Conservation (phyloP, 2,797 vertebrate species). For the Clarias fuscus region DNA sequence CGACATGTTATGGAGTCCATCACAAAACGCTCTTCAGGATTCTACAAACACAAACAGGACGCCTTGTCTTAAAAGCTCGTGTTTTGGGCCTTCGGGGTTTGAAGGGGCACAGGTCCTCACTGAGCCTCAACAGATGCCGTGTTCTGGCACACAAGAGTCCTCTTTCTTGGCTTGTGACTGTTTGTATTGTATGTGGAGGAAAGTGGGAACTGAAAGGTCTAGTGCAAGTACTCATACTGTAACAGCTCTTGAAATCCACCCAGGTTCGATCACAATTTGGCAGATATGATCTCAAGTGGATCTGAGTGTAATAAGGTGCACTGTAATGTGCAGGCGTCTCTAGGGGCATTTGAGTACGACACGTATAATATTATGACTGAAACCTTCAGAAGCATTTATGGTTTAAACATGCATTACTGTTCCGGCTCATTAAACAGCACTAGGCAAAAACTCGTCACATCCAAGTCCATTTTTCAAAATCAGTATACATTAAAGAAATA, state of each 20-base stretch:
- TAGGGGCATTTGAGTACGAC: neutral
- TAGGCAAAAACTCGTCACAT: neutral
- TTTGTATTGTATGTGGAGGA: conserved; percentile 63
- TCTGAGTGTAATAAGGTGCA: conserved; percentile 58
- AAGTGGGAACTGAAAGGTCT: conserved; percentile 51
- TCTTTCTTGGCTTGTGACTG: conserved; percentile 65
- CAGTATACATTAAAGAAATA: neutral
- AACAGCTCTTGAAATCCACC: conserved; percentile 34
- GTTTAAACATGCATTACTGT: conserved; percentile 3
- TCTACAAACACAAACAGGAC: conserved; percentile 50
- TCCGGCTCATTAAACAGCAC: neutral
- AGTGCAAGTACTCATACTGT: conserved; percentile 42
- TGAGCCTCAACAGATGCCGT: conserved; percentile 66
- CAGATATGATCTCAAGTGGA: conserved; percentile 69
- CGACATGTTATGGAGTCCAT: conserved; percentile 30
- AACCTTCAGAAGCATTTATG: neutral
- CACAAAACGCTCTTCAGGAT: conserved; percentile 49
- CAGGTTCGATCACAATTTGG: conserved; percentile 23
- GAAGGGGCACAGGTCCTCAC: conserved; percentile 55
- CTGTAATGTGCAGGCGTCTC: neutral
- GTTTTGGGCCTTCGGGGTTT: conserved; percentile 41
- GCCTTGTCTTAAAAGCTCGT: conserved; percentile 38
- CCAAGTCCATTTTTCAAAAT: neutral
- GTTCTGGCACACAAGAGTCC: conserved; percentile 68
- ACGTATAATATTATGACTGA: neutral